A percentile compares a stretch with the other conserved stretches of the same genome.
Evolutionary conservation across 2,888 invertebrate genomes (phyloP).

Genomic region (Chloromyia formosa): DNA sequence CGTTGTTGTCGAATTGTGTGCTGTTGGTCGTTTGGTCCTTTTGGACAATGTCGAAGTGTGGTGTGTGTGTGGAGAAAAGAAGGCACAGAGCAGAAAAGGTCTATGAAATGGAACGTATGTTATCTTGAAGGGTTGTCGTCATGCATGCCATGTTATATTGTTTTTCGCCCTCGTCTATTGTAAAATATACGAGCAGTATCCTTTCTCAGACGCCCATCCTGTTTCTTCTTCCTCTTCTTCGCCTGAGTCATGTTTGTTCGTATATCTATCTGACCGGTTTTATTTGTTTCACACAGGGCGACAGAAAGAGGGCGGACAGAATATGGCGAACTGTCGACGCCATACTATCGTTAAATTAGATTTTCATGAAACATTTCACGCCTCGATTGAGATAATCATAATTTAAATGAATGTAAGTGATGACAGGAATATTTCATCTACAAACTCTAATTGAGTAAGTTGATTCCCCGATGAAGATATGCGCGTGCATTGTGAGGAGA

Average conservation of each 20-base stretch:
- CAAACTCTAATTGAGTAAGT: conserved; percentile 34
- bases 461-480: neutral
- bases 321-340: conserved; percentile 5
- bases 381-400: conserved; percentile 40
- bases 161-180: no score
- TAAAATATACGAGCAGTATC: no score
- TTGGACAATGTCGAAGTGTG: no score
- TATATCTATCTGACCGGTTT: neutral
- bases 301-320: no score
- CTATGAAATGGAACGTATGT: conserved; percentile 12
- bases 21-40: no score
- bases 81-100: neutral
- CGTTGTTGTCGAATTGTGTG: no score
- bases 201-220: no score
- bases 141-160: neutral
- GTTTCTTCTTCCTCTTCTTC: neutral
- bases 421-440: conserved; percentile 34
- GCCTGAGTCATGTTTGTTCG: neutral
- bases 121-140: conserved; percentile 8
- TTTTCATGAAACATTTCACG: conserved; percentile 41
- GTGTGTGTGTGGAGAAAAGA: no score
- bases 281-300: neutral
- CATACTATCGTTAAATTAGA: conserved; percentile 33
- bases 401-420: conserved; percentile 38
- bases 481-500: neutral